phyloP scores from a whole-genome alignment of 2,888 invertebrate species.

The Margaritifera margaritifera region DNA sequence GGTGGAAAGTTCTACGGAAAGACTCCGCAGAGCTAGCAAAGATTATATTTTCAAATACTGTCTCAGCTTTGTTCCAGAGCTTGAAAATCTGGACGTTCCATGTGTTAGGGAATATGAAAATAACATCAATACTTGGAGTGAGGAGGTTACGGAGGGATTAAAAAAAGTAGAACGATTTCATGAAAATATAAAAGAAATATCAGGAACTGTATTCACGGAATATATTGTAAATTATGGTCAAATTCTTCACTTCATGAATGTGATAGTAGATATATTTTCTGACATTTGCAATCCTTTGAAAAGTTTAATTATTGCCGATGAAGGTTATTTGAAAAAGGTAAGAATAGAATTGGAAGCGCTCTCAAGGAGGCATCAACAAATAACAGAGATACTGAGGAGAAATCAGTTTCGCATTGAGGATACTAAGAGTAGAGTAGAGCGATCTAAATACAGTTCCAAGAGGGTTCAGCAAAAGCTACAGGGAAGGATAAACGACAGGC shows the following conservation, averaged over 20 bases:
- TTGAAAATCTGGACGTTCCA: slow-evolving; percentile 42
- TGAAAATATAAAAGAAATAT: slow-evolving; percentile 25
- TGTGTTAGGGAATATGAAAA: slow-evolving; percentile 61
- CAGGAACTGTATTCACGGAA: slow-evolving; percentile 32
- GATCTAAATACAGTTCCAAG: slow-evolving; percentile 38
- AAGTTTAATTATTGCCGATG: slow-evolving; percentile 62
- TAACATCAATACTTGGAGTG: slow-evolving; percentile 53
- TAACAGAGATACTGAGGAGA: slow-evolving; percentile 41
- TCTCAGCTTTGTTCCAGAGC: slow-evolving; percentile 57
- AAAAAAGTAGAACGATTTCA: slow-evolving; percentile 34
- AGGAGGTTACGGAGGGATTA: slow-evolving; percentile 37
- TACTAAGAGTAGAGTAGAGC: slow-evolving; percentile 36
- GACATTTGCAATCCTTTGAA: slow-evolving; percentile 55
- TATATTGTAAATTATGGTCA: slow-evolving; percentile 53
- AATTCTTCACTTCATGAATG: slow-evolving; percentile 55
- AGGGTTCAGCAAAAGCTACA: slow-evolving; percentile 33
- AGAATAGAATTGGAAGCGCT: slow-evolving; percentile 50
- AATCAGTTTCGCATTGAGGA: slow-evolving; percentile 40
- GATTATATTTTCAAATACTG: slow-evolving; percentile 53
- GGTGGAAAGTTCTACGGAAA: slow-evolving; percentile 18
- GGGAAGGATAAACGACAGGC: slow-evolving; percentile 33
- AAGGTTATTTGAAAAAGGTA: slow-evolving; percentile 57
- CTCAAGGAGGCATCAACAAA: slow-evolving; percentile 38
- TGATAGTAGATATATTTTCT: slow-evolving; percentile 46
- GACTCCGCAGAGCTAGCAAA: slow-evolving; percentile 27